These are phyloP conservation scores for Ectobius pallidus DNA, from an alignment of 2,888 invertebrate genomes.

Conservation along the genomic window DNA sequence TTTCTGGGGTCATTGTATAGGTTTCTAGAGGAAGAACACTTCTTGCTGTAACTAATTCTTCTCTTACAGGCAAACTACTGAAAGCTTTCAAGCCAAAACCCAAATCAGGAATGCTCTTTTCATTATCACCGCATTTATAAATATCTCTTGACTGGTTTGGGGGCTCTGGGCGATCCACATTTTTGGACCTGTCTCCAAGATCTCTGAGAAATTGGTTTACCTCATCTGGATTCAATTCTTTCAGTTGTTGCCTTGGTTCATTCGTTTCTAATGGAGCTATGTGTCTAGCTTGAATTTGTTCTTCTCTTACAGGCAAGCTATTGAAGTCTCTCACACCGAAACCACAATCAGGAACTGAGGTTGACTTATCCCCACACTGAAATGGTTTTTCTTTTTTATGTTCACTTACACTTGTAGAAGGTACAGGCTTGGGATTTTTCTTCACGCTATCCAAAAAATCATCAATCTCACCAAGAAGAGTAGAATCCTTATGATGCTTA, in stretches of 20 bases:
- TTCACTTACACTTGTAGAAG: neutral
- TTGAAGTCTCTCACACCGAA: constrained; percentile 44
- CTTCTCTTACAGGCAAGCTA: constrained; percentile 41
- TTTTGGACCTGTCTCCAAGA: neutral
- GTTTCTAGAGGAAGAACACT: constrained; percentile 9
- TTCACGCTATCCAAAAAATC: constrained; percentile 35
- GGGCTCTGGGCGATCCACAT: neutral
- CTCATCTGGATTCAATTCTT: neutral
- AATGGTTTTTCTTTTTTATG: constrained; percentile 14
- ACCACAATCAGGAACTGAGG: constrained; percentile 44
- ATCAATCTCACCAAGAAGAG: constrained; percentile 40
- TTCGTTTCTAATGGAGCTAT: constrained; percentile 15
- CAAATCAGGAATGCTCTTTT: neutral
- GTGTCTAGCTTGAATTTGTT: constrained; percentile 31
- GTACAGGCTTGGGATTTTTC: constrained; percentile 20
- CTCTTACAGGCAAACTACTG: neutral
- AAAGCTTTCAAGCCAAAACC: neutral
- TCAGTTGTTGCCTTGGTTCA: neutral
- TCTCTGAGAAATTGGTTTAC: neutral
- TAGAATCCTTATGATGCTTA: constrained; percentile 11
- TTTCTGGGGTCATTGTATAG: neutral
- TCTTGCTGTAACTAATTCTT: neutral
- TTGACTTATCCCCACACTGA: constrained; percentile 41
- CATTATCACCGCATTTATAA: neutral
- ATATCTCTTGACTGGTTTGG: neutral